Percentiles rank a stretch among this genome's conserved stretches.
Conservation (phyloP, 1,140 invertebrate species). For the Macrotrachela quadricornifera region DNA sequence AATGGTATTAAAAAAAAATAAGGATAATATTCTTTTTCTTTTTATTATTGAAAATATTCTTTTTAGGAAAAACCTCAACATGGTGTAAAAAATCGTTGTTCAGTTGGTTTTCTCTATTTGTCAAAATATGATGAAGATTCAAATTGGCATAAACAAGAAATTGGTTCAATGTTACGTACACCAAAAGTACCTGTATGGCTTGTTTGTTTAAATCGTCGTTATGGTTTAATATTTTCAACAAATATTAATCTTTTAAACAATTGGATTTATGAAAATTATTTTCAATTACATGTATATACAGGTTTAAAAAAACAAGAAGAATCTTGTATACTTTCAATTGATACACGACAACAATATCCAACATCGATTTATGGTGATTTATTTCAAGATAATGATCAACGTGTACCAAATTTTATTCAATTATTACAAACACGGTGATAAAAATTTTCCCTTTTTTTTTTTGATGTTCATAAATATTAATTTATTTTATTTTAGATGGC, state of each 20-base stretch:
- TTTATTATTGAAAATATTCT: too few species aligned
- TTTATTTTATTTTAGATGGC: too few species aligned
- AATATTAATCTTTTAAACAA: slow-evolving; percentile 54
- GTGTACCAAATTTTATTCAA: too few species aligned
- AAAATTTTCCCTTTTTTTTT: too few species aligned
- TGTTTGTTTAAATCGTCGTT: slow-evolving; percentile 46
- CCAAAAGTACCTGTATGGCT: slow-evolving; percentile 58
- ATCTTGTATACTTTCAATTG: too few species aligned
- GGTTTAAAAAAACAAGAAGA: slow-evolving; percentile 41
- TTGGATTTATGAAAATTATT: slow-evolving; percentile 54
- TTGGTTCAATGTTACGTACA: slow-evolving; percentile 54
- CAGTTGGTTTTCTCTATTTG: slow-evolving; percentile 37
- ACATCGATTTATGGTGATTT: too few species aligned
- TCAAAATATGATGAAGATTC: slow-evolving; percentile 18
- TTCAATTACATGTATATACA: slow-evolving; percentile 52
- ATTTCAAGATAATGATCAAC: too few species aligned
- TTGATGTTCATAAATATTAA: too few species aligned
- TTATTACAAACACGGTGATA: too few species aligned
- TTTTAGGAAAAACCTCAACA: slow-evolving; percentile 47
- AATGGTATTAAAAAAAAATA: too few species aligned
- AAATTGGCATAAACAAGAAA: slow-evolving; percentile 14
- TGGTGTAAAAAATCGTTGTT: slow-evolving; percentile 45
- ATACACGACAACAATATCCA: too few species aligned
- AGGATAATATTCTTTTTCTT: too few species aligned
- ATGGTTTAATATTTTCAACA: slow-evolving; percentile 52